Evolutionary conservation across 2,797 vertebrate species (phyloP).

Genomic region (Tinamus major): DNA sequence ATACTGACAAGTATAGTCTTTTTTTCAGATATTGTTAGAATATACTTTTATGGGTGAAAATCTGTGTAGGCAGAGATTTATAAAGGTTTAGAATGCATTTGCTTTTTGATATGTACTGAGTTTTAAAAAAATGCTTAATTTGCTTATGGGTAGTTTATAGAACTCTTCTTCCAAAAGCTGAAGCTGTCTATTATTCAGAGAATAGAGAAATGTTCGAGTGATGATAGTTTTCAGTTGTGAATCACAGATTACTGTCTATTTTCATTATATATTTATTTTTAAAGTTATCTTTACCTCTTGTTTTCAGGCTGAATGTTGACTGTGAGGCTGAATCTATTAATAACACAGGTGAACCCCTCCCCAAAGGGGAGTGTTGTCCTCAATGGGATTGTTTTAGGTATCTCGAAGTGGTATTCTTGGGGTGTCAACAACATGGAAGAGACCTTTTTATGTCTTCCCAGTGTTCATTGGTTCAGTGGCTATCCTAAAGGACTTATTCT

Average conservation of each 20-base stretch:
- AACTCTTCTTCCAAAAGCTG: neutral
- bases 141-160: neutral
- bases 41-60: neutral
- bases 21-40: neutral
- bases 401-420: neutral
- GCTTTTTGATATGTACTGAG: neutral
- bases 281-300: neutral
- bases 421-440: neutral
- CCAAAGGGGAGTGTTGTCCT: neutral
- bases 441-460: neutral
- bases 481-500: neutral
- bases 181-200: neutral
- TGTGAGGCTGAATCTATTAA: neutral
- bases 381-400: neutral
- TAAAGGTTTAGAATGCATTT: neutral
- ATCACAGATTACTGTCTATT: neutral
- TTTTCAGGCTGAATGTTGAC: neutral
- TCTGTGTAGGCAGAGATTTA: neutral
- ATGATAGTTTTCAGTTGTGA: neutral
- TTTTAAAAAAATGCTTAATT: neutral
- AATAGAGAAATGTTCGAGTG: neutral
- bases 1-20: neutral
- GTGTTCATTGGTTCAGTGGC: too few relatives aligned
- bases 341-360: neutral
- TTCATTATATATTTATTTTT: neutral